Conservation (phyloP, 2,888 invertebrate genomes). For the Polymixis flavicincta region DNA sequence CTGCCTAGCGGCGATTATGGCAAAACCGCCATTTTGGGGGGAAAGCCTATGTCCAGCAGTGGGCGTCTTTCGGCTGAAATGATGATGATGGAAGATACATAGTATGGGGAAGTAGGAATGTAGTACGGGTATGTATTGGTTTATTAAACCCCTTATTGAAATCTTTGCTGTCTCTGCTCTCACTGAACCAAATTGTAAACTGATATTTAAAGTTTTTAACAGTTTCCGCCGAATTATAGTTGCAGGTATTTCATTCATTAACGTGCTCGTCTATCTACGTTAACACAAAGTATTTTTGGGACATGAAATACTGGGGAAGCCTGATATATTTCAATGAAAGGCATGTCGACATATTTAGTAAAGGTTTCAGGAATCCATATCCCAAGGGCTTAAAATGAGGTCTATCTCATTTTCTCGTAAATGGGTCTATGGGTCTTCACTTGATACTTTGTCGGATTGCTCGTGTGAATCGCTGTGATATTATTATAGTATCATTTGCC, state of each 20-base stretch:
- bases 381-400: conserved; percentile 3
- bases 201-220: too few relatives aligned
- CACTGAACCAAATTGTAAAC: too few relatives aligned
- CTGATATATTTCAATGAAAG: not conserved
- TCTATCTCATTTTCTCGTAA: conserved; percentile 5
- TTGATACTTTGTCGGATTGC: not conserved
- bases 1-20: too few relatives aligned
- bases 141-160: too few relatives aligned
- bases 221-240: not conserved
- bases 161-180: too few relatives aligned
- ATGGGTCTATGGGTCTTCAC: not conserved
- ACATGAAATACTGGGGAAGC: not conserved
- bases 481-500: not conserved
- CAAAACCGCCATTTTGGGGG: too few relatives aligned
- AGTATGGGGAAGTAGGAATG: too few relatives aligned
- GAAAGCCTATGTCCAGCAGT: too few relatives aligned
- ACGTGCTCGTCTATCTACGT: not conserved
- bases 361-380: not conserved
- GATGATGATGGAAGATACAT: too few relatives aligned
- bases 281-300: not conserved
- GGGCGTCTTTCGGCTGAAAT: too few relatives aligned
- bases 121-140: too few relatives aligned
- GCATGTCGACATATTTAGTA: not conserved
- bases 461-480: not conserved
- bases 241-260: not conserved